phyloP scores from a whole-genome alignment of 2,113 vertebrate species.

The Eira barbara region DNA sequence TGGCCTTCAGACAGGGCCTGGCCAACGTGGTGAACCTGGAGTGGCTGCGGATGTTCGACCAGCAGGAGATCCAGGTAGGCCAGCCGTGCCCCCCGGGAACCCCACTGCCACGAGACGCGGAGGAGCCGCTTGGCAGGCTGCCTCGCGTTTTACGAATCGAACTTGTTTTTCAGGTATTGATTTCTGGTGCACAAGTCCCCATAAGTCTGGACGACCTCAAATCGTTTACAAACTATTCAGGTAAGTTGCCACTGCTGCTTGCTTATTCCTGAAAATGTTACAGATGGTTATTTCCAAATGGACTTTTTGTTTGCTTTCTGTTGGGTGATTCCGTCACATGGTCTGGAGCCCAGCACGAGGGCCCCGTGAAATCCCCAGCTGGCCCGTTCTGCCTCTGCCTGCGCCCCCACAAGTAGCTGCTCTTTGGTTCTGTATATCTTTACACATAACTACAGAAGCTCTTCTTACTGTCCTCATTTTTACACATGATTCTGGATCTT shows the following conservation, averaged over 20 bases:
- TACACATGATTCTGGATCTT: accelerated
- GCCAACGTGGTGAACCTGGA: constrained; percentile 97
- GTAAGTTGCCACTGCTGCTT: constrained; percentile 74
- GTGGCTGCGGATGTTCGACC: constrained; percentile 99
- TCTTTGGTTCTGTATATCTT: background rate
- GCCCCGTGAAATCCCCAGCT: accelerated
- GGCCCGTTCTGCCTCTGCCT: too few relatives aligned
- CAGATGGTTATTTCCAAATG: background rate
- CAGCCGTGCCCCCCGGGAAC: background rate
- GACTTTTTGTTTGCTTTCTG: accelerated
- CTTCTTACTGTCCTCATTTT: too few relatives aligned
- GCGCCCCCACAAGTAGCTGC: accelerated
- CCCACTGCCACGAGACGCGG: background rate
- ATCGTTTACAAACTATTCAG: constrained; percentile 98
- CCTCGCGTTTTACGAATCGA: background rate
- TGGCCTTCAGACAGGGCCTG: constrained; percentile 96
- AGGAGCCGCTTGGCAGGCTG: background rate
- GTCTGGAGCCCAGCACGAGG: background rate
- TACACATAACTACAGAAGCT: background rate
- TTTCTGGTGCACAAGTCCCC: constrained; percentile 97
- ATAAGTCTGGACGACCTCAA: constrained; percentile 97
- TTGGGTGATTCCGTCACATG: too few relatives aligned
- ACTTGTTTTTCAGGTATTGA: constrained; percentile 87
- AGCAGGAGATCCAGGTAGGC: constrained; percentile 97
- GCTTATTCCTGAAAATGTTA: background rate